Evolutionary conservation across 2,797 vertebrate genomes (phyloP).

Genomic region (Amazonetta brasiliensis): DNA sequence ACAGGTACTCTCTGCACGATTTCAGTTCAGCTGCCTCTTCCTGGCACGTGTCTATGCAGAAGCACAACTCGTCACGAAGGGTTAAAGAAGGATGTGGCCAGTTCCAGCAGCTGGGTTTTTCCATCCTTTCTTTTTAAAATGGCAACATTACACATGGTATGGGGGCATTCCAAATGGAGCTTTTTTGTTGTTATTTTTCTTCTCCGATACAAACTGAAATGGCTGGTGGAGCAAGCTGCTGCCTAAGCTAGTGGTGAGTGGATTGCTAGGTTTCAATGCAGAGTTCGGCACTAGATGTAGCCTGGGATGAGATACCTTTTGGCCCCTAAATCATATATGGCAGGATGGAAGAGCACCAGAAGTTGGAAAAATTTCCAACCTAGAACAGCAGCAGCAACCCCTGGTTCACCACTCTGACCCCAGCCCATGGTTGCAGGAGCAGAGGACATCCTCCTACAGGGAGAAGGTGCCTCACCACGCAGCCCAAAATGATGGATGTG

Average conservation of each 20-base stretch:
- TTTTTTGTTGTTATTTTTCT: not conserved
- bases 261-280: not conserved
- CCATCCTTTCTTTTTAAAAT: not conserved
- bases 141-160: not conserved
- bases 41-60: accelerated
- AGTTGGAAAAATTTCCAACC: not conserved
- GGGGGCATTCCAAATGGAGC: not conserved
- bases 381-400: not conserved
- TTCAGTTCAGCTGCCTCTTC: not conserved
- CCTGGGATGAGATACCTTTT: not conserved
- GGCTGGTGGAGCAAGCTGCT: not conserved
- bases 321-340: not conserved
- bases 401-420: not conserved
- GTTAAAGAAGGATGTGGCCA: not conserved
- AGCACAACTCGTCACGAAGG: not conserved
- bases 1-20: not conserved
- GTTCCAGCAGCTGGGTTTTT: not conserved
- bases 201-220: not conserved
- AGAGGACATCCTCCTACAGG: not conserved
- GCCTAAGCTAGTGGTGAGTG: not conserved
- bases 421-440: not conserved
- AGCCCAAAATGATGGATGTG: not conserved
- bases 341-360: not conserved
- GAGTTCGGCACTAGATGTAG: not conserved
- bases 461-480: not conserved